Evolutionary conservation across 2,888 invertebrate species (phyloP).

Genomic region (Gandaritis pyraliata): DNA sequence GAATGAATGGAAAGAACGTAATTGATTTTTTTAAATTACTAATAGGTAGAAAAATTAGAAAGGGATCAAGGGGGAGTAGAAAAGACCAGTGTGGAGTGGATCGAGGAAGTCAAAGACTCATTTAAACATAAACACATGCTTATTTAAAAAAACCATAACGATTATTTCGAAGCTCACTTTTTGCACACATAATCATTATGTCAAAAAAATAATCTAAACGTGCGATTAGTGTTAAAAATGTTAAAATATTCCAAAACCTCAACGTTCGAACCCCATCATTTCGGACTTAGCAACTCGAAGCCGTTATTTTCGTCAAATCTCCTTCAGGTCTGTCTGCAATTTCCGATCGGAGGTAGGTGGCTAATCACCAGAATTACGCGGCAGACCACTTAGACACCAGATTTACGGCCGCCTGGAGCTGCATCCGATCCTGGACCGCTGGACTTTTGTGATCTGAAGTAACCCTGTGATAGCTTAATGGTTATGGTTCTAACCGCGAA

Average conservation of each 20-base stretch:
- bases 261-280: constrained; percentile 13
- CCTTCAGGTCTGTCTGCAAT: constrained; percentile 45
- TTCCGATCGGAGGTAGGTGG: constrained; percentile 44
- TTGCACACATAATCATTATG: neutral
- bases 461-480: too few relatives aligned
- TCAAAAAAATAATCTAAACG: neutral
- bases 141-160: too few relatives aligned
- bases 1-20: constrained; percentile 3
- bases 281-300: constrained; percentile 18
- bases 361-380: constrained; percentile 55
- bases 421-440: constrained; percentile 5
- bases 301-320: constrained; percentile 31
- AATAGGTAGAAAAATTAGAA: too few relatives aligned
- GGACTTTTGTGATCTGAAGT: neutral
- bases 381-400: constrained; percentile 50
- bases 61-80: too few relatives aligned
- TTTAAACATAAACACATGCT: too few relatives aligned
- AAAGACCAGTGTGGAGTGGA: too few relatives aligned
- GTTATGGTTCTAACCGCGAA: too few relatives aligned
- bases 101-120: too few relatives aligned
- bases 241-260: constrained; percentile 16
- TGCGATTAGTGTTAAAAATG: neutral
- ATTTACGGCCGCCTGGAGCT: constrained; percentile 55
- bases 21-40: constrained; percentile 5
- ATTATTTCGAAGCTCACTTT: neutral